A percentile compares a stretch with the other conserved stretches of the same genome.
phyloP scores from a whole-genome alignment of 2,888 invertebrate genomes.

The Lomographa bimaculata region DNA sequence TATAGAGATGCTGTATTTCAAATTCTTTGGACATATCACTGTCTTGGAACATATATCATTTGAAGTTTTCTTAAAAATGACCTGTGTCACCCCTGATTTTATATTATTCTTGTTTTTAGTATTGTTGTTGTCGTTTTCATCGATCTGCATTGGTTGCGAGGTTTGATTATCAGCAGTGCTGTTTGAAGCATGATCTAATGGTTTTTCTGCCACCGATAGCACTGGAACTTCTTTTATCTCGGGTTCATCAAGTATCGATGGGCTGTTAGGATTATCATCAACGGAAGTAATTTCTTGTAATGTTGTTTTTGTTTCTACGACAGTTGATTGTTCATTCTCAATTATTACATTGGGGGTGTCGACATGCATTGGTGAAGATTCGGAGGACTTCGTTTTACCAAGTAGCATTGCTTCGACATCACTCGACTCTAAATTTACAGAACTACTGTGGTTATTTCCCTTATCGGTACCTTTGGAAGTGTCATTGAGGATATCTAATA shows the following conservation, averaged over 20 bases:
- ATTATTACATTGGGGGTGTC: slow-evolving; percentile 54
- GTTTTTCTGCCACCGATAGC: slow-evolving; percentile 20
- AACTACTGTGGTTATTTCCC: slow-evolving; percentile 47
- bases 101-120: slow-evolving; percentile 32
- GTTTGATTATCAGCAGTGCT: not conserved
- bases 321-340: too few relatives aligned
- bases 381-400: slow-evolving; percentile 52
- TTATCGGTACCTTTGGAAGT: slow-evolving; percentile 48
- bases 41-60: slow-evolving; percentile 62
- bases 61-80: slow-evolving; percentile 66
- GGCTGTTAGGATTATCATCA: slow-evolving; percentile 61
- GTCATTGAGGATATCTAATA: slow-evolving; percentile 74
- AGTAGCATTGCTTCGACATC: slow-evolving; percentile 78
- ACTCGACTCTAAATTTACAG: slow-evolving; percentile 61
- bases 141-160: slow-evolving; percentile 29
- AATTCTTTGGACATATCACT: slow-evolving; percentile 71
- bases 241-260: slow-evolving; percentile 71
- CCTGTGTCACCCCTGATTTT: slow-evolving; percentile 51
- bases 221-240: slow-evolving; percentile 21
- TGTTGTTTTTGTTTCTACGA: slow-evolving; percentile 4
- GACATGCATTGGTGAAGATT: slow-evolving; percentile 56
- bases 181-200: slow-evolving; percentile 3
- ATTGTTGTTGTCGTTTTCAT: slow-evolving; percentile 36
- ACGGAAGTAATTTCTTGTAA: slow-evolving; percentile 22
- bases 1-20: slow-evolving; percentile 70